Evolutionary conservation across 2,797 vertebrate species (phyloP).

Genomic region (Fratercula arctica): DNA sequence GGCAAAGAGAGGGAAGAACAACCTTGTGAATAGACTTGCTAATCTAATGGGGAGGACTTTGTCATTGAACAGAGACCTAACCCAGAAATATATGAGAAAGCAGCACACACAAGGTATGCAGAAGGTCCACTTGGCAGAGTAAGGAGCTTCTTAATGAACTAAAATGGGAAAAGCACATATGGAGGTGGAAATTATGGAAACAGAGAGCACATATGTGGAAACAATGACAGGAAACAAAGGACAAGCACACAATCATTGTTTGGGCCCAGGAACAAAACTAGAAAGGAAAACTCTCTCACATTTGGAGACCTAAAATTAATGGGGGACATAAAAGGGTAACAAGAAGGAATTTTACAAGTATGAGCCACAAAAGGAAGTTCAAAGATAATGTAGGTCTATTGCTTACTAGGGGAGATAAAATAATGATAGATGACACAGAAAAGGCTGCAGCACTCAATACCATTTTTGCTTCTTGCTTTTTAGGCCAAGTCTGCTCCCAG

Average conservation of each 20-base stretch:
- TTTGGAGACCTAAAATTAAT: conserved; percentile 7
- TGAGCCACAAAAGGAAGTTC: background rate
- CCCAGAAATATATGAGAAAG: background rate
- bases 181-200: conserved; percentile 33
- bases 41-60: background rate
- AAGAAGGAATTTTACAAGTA: background rate
- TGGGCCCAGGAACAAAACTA: conserved; percentile 9
- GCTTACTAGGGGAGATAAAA: background rate
- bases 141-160: background rate
- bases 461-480: background rate
- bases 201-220: background rate
- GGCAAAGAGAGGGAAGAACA: background rate
- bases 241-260: background rate
- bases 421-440: background rate
- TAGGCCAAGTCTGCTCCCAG: background rate
- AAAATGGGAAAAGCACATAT: conserved; percentile 14
- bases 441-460: background rate
- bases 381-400: background rate
- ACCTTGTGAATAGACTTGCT: background rate
- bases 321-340: background rate
- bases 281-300: background rate
- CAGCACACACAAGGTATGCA: background rate
- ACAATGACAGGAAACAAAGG: conserved; percentile 10
- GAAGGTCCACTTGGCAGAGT: background rate
- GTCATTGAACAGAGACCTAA: background rate